Conservation (phyloP, 1,140 invertebrate genomes). For the Brachionus calyciflorus region DNA sequence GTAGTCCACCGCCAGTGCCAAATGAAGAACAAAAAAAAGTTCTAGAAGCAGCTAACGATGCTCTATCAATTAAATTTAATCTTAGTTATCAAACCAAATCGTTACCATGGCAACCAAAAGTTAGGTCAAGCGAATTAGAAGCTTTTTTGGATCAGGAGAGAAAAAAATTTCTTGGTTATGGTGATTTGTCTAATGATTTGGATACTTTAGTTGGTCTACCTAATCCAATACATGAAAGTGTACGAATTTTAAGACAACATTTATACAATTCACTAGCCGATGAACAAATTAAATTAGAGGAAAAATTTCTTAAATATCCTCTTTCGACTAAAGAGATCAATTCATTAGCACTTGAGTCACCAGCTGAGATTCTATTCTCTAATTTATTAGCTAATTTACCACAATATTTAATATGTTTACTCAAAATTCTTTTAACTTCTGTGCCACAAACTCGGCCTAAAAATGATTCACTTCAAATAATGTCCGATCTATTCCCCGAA, state of each 20-base stretch:
- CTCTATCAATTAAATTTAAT: slow-evolving; percentile 5
- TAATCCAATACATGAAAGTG: slow-evolving; percentile 88
- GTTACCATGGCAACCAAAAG: slow-evolving; percentile 91
- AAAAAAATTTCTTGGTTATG: slow-evolving; percentile 91
- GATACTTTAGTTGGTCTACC: slow-evolving; percentile 83
- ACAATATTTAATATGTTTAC: slow-evolving; percentile 87
- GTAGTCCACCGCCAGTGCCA: slow-evolving; percentile 49
- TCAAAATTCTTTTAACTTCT: slow-evolving; percentile 94
- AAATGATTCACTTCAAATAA: slow-evolving; percentile 95
- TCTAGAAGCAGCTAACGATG: not conserved
- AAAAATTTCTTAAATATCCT: slow-evolving; percentile 63
- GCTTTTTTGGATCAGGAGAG: slow-evolving; percentile 83
- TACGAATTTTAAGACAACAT: slow-evolving; percentile 77
- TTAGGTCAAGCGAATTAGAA: slow-evolving; percentile 68
- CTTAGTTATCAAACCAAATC: slow-evolving; percentile 55
- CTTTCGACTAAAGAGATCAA: slow-evolving; percentile 56
- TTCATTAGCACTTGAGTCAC: not conserved
- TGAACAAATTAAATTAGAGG: slow-evolving; percentile 63
- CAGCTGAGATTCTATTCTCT: slow-evolving; percentile 7
- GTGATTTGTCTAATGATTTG: slow-evolving; percentile 67
- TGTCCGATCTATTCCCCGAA: slow-evolving; percentile 91
- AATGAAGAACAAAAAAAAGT: slow-evolving; percentile 50
- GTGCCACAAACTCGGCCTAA: slow-evolving; percentile 96
- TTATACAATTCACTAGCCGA: slow-evolving; percentile 63
- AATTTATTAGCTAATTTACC: slow-evolving; percentile 60